Percentiles rank a stretch among this genome's conserved stretches.
Conservation (phyloP, 2,113 vertebrate genomes). For the Myrmecophaga tridactyla region DNA sequence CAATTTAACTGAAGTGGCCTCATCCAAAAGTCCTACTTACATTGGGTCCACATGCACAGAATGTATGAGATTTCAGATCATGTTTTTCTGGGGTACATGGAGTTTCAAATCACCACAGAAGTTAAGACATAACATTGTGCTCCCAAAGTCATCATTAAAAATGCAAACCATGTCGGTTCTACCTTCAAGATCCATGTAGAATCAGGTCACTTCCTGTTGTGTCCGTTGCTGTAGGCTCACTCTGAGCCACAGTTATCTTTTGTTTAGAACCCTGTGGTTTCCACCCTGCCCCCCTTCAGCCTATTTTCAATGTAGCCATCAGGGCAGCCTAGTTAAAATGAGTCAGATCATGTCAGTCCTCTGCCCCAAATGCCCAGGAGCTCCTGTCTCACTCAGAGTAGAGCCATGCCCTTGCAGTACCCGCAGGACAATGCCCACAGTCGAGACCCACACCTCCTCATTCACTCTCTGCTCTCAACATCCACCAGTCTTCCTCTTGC, state of each 20-base stretch:
- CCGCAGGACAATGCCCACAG: accelerated
- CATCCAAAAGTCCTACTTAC: too few species aligned
- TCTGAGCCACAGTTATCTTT: not conserved
- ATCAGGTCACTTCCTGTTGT: too few species aligned
- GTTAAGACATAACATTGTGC: not conserved
- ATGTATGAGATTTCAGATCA: too few species aligned
- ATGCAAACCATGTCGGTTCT: accelerated
- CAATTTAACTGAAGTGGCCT: too few species aligned
- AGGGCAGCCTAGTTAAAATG: not conserved
- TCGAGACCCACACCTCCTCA: not conserved
- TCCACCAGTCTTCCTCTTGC: not conserved
- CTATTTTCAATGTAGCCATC: not conserved
- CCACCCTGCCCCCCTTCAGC: not conserved
- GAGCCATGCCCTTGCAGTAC: not conserved
- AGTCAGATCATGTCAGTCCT: not conserved
- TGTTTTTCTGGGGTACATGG: too few species aligned
- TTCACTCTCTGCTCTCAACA: not conserved
- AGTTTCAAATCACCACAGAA: not conserved
- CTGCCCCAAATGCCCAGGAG: not conserved
- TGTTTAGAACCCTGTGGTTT: not conserved
- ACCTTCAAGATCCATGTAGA: not conserved
- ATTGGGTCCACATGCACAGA: too few species aligned
- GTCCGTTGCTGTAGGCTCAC: not conserved
- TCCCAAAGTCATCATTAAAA: not conserved
- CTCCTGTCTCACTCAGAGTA: not conserved